Conservation (phyloP, 2,113 vertebrate species). For the Erinaceus europaeus region DNA sequence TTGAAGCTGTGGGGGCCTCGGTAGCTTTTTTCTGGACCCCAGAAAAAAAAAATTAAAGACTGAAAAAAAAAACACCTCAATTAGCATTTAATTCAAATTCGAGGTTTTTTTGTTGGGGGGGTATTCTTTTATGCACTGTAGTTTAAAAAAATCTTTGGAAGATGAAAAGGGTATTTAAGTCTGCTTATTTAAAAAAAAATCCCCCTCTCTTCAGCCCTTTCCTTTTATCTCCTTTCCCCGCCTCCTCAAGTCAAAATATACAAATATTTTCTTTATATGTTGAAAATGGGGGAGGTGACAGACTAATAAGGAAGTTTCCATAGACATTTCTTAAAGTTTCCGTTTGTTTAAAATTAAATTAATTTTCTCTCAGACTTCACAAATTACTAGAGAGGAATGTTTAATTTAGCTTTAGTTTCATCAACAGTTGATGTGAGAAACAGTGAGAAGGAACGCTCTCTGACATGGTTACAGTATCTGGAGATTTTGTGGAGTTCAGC, state of each 20-base stretch:
- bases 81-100: too few relatives aligned
- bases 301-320: not conserved
- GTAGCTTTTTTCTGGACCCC: not conserved
- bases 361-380: constrained; percentile 55
- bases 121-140: constrained; percentile 7
- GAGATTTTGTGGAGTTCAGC: constrained; percentile 49
- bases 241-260: constrained; percentile 40
- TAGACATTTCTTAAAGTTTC: constrained; percentile 33
- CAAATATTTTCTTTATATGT: constrained; percentile 50
- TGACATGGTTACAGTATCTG: not conserved
- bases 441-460: not conserved
- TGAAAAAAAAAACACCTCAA: too few relatives aligned
- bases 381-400: constrained; percentile 49
- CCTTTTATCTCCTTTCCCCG: constrained; percentile 24
- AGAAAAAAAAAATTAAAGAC: too few relatives aligned
- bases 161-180: constrained; percentile 48
- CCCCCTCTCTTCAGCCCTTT: constrained; percentile 46
- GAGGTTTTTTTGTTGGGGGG: not conserved
- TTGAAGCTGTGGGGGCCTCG: not conserved
- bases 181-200: constrained; percentile 51
- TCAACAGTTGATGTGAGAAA: constrained; percentile 30
- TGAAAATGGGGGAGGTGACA: constrained; percentile 36
- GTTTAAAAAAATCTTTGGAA: constrained; percentile 42
- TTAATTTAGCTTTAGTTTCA: constrained; percentile 47
- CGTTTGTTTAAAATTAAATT: constrained; percentile 48